Evolutionary conservation across 2,888 invertebrate species (phyloP), one percentile per base, ranked within the genome.

Genomic region (Tetrapedia diversipes): DNA sequence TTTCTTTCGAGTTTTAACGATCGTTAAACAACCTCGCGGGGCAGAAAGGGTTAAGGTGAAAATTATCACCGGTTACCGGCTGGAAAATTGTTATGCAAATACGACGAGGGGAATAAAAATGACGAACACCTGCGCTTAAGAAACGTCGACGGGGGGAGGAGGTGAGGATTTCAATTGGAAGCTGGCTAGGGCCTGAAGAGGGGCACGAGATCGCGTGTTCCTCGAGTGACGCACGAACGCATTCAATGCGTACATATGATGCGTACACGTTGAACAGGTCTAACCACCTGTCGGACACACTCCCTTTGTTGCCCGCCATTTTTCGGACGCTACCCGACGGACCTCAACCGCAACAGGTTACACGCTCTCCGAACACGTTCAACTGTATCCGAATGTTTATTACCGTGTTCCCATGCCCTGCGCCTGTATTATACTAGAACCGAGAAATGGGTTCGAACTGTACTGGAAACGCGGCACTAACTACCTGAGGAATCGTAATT

Each of bases 231-330:
- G 29, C 57, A 39, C 51, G 49, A 37, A 47, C 37, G 51, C 65
- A 59, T 60, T 76, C 75, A 53, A 60, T 53, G 34, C 53, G n/a
- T n/a, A 45, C 77, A 69, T 60, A 69, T 77, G 77, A 77, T 57
- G 77, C 63, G 54, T 77, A 53, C 59, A 64, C 59, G 77, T 64
- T 59, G 53, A 77, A 69, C 77, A 69, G 63, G 69, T 59, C 63
- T 59, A 69, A 69, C 77, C 77, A 77, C 64, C 69, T 77, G 77
- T 63, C 54, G 16, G 45, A 64, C 77, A 59, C 56, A 64, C 51
- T 77, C 37, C 47, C 77, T 77, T 77, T 77, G 69, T 77, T 69
- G 59, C 53, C 10, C 22, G n/a, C 41, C 11, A 69, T 64, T 77
- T 77, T 77, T 77, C 63, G 57, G 59, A 29, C 29, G 49, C 67